These are phyloP conservation scores for human DNA, from an alignment of 2,113 vertebrate genomes.

Conservation along the genomic window GRCh38 chr12:42030501-42031000, in stretches of 20 bases:
- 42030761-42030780: neutral
- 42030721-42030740: neutral
- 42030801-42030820: neutral
- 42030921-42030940: neutral
- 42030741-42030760: neutral
- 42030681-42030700: fast-evolving
- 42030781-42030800: neutral
- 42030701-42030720: neutral
- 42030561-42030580: too few relatives aligned
- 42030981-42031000: too few relatives aligned
- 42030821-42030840: neutral
- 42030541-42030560: too few relatives aligned
- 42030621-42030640: too few relatives aligned
- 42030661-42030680: too few relatives aligned
- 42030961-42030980: neutral
- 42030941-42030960: neutral
- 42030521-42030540: too few relatives aligned
- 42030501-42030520: too few relatives aligned
- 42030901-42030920: neutral
- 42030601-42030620: too few relatives aligned
- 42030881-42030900: neutral
- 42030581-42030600: too few relatives aligned
- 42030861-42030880: neutral
- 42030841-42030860: neutral
- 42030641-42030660: too few relatives aligned